These are phyloP conservation scores for Danio kyathit DNA, from an alignment of 2,797 vertebrate genomes.

Conservation along the genomic window DNA sequence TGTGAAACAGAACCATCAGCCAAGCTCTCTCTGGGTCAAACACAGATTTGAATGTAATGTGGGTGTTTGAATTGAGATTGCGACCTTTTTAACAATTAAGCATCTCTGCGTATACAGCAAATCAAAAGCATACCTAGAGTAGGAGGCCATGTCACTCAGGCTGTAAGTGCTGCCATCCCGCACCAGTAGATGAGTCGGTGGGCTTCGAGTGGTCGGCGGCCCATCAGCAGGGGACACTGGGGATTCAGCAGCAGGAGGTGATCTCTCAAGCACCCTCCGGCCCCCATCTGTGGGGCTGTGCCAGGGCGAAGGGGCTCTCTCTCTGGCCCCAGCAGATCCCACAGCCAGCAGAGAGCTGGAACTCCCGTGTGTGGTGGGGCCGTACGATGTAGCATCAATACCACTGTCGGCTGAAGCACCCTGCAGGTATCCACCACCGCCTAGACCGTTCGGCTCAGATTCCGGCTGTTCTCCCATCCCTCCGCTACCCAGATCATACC, in stretches of 20 bases:
- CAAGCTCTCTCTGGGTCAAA: too few relatives aligned
- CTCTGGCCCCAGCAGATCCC: conserved; percentile 79
- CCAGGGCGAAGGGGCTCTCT: conserved; percentile 89
- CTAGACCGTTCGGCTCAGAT: conserved; percentile 89
- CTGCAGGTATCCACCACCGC: conserved; percentile 90
- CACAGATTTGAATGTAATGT: too few relatives aligned
- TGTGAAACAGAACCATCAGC: too few relatives aligned
- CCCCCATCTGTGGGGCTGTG: conserved; percentile 94
- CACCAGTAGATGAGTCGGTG: conserved; percentile 88
- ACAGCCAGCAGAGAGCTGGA: conserved; percentile 86
- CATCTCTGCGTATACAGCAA: background rate
- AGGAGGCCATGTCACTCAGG: conserved; percentile 88
- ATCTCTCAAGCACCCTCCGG: conserved; percentile 80
- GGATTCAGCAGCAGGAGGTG: conserved; percentile 86
- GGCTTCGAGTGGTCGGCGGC: conserved; percentile 80
- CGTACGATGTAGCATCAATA: conserved; percentile 92
- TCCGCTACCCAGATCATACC: conserved; percentile 92
- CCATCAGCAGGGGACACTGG: conserved; percentile 81
- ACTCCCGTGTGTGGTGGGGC: conserved; percentile 85
- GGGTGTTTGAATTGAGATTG: too few relatives aligned
- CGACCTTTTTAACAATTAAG: too few relatives aligned
- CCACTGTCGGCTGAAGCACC: conserved; percentile 94
- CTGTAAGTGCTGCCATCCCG: conserved; percentile 94
- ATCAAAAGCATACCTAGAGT: conserved; percentile 84
- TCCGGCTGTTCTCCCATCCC: conserved; percentile 82